Percentiles rank a stretch among this genome's conserved stretches.
Evolutionary conservation across 2,888 invertebrate genomes (phyloP).

Genomic region (Ectemnius lituratus): DNA sequence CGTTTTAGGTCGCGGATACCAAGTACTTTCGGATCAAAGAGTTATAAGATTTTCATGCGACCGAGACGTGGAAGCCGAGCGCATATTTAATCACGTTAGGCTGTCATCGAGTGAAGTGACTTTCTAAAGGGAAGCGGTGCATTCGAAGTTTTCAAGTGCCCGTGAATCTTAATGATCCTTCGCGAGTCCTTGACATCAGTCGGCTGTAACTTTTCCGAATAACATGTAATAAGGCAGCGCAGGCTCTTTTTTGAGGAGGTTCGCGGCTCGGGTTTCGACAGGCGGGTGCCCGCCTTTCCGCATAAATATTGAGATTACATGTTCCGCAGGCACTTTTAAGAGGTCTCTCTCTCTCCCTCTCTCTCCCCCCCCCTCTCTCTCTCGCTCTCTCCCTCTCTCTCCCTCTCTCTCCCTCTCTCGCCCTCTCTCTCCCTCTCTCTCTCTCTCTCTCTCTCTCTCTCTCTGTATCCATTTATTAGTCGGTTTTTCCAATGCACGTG

Average conservation of each 20-base stretch:
- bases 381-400: not conserved
- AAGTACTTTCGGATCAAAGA: no score
- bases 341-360: not conserved
- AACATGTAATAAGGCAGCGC: not conserved
- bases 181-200: not conserved
- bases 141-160: no score
- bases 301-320: conserved; percentile 25
- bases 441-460: not conserved
- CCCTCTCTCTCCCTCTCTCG: not conserved
- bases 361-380: not conserved
- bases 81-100: no score
- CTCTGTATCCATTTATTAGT: conserved; percentile 20
- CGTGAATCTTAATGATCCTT: no score
- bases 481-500: conserved; percentile 21
- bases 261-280: not conserved
- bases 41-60: no score
- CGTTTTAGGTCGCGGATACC: no score
- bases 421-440: not conserved
- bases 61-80: no score
- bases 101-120: no score
- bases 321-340: conserved; percentile 2
- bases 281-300: conserved; percentile 1
- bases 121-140: no score
- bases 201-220: not conserved
- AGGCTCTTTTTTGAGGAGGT: not conserved